Evolutionary conservation across 2,888 invertebrate species (phyloP).

Genomic region (Auanema freiburgensis): DNA sequence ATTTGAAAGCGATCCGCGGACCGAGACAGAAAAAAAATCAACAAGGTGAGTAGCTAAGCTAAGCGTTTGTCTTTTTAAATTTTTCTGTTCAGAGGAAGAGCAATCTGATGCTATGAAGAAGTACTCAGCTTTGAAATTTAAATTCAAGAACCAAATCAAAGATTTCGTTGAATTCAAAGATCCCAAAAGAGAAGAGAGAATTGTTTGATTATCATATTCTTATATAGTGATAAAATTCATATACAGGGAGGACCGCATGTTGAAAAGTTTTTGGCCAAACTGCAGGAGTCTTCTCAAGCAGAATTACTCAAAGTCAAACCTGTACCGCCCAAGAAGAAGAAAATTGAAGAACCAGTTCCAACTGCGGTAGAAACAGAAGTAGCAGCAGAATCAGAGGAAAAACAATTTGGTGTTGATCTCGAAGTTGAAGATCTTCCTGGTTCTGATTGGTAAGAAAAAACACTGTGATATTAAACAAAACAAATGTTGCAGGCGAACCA

Average conservation of each 20-base stretch:
- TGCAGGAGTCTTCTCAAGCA: conserved; percentile 55
- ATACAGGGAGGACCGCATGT: too few species aligned
- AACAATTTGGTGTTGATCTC: conserved; percentile 66
- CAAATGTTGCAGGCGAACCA: too few species aligned
- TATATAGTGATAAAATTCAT: too few species aligned
- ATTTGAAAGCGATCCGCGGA: conserved; percentile 56
- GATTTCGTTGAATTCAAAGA: conserved; percentile 54
- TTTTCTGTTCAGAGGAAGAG: conserved; percentile 36
- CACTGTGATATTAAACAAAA: too few species aligned
- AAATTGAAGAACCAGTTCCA: conserved; percentile 41
- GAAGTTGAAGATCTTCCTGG: conserved; percentile 57
- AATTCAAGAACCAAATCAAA: conserved; percentile 55
- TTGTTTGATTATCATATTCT: too few species aligned
- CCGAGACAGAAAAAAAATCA: conserved; percentile 61
- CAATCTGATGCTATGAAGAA: conserved; percentile 53
- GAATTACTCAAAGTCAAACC: too few species aligned
- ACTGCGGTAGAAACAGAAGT: conserved; percentile 33
- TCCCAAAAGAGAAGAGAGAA: conserved; percentile 53
- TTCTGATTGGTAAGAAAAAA: conserved; percentile 35
- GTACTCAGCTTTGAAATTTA: conserved; percentile 51
- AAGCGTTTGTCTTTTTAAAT: not conserved
- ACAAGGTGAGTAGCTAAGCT: conserved; percentile 29
- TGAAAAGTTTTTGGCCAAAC: conserved; percentile 77
- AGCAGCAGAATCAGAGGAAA: conserved; percentile 27
- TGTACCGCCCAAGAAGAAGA: conserved; percentile 57